Evolutionary conservation across 2,797 vertebrate species (phyloP), one percentile per base, ranked within the genome.

Genomic region (Argyrosomus regius): DNA sequence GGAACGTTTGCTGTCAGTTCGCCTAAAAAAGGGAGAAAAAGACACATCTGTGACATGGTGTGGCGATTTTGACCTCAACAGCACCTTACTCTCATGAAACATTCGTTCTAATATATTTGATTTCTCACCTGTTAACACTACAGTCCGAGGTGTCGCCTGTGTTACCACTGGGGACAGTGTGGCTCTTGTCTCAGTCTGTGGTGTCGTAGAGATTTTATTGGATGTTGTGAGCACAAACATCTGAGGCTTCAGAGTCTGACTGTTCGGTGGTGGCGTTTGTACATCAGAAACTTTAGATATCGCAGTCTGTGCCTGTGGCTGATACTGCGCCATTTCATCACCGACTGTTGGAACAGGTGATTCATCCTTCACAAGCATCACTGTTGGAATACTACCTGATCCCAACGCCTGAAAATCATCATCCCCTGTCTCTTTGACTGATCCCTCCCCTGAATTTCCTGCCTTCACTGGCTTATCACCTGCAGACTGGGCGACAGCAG

Each of bases 61-160:
- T 20, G 28, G 43, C 72, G 24, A 46, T 24, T 58, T 46, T 69
- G 14, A 70, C 17, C n/a, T 46, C n/a, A 53, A 52, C 35, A 58
- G 49, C 39, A 28, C 11, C 7, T 67, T 31, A 71, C 14, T 20
- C 16, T 20, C 26, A 6, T 7, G 2, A 67, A 50, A 16, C 3
- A 22, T 20, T 45, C 10, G 31, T 60, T 6, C 18, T 35, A 22
- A 53, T 1, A 59, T 58, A 17, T 72, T 31, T 0, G 12, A 31
- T 78, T 75, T 78, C 91, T 89, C 78, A 96, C 96, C 94, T 89
- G 81, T 66, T 80, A 78, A 50, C 20, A 31, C 60, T 35, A 5
- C 69, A 18, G 69, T 58, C 41, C 4, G 89, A 82, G 75, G 43
- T 20, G 87, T 82, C 14, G 75, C 58, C 61, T 83, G 75, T 5